Conservation (phyloP, 2,113 vertebrate genomes). For the Isurus oxyrinchus region DNA sequence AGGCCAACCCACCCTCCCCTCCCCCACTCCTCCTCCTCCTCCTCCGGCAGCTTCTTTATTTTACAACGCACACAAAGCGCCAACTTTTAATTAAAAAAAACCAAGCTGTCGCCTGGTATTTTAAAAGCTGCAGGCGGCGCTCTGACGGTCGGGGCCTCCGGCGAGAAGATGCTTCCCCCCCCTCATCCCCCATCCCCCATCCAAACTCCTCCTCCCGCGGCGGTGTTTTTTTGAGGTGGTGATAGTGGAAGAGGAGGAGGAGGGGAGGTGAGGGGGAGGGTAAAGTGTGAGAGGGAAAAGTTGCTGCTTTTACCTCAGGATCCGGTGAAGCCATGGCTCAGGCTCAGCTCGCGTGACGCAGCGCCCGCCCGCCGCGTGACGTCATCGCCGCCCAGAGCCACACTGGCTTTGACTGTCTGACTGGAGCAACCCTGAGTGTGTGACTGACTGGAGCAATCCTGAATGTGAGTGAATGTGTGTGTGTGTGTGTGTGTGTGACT, state of each 20-base stretch:
- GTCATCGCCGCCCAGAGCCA: neutral
- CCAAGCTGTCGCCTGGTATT: neutral
- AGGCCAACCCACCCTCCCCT: neutral
- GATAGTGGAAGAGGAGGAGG: neutral
- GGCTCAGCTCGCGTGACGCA: slow-evolving; percentile 8
- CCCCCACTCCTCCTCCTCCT: neutral
- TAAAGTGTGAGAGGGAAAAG: neutral
- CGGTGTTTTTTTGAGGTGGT: neutral
- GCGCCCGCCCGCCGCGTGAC: slow-evolving; percentile 24
- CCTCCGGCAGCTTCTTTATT: neutral
- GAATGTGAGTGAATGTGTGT: too few relatives aligned
- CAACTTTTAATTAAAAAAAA: slow-evolving; percentile 25
- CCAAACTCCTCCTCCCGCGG: neutral
- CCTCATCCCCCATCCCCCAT: too few relatives aligned
- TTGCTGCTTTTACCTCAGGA: slow-evolving; percentile 31
- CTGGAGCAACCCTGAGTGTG: too few relatives aligned
- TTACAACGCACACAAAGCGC: neutral
- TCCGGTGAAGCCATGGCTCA: slow-evolving; percentile 33
- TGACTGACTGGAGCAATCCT: too few relatives aligned
- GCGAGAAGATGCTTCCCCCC: neutral
- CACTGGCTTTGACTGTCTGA: neutral
- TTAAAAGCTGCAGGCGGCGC: neutral
- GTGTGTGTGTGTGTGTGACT: too few relatives aligned
- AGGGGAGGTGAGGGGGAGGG: neutral
- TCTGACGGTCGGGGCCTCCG: neutral